A percentile compares a stretch with the other conserved stretches of the same genome.
These are phyloP conservation scores for Marcusenius ussheri DNA, from an alignment of 2,113 vertebrate genomes.

Conservation along the genomic window DNA sequence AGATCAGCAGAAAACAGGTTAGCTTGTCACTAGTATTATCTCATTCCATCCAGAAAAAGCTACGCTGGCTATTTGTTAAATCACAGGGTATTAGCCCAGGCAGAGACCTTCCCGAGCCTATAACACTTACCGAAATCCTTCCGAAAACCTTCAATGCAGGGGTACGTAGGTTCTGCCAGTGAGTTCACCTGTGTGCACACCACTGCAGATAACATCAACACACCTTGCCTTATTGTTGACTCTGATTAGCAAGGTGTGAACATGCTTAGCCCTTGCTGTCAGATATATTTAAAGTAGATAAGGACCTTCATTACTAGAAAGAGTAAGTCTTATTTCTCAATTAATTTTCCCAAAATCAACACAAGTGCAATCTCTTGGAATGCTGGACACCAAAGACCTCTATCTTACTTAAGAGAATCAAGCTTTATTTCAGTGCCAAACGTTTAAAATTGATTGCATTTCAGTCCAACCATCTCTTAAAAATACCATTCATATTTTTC, in stretches of 20 bases:
- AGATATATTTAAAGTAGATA: slow-evolving; percentile 4
- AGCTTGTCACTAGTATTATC: not conserved
- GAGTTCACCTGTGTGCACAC: not conserved
- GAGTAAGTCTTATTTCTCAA: not conserved
- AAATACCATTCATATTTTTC: not conserved
- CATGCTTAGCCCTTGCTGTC: not conserved
- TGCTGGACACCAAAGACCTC: not conserved
- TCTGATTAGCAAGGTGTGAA: slow-evolving; percentile 7
- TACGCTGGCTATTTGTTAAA: not conserved
- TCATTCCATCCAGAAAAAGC: not conserved
- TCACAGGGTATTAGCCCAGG: not conserved
- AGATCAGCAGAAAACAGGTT: not conserved
- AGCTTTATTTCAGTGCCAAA: not conserved
- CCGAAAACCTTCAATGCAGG: not conserved
- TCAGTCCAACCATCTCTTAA: not conserved
- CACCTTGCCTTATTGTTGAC: not conserved
- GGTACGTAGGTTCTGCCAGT: not conserved
- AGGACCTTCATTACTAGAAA: not conserved
- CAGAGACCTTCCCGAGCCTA: not conserved
- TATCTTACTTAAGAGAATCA: not conserved
- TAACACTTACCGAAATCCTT: not conserved
- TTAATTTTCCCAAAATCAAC: not conserved
- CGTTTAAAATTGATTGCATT: not conserved
- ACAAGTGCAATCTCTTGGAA: not conserved
- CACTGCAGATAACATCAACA: not conserved